Base-by-base conservation (phyloP, 2,888 invertebrate species). In the Oasisia sp. region DNA sequence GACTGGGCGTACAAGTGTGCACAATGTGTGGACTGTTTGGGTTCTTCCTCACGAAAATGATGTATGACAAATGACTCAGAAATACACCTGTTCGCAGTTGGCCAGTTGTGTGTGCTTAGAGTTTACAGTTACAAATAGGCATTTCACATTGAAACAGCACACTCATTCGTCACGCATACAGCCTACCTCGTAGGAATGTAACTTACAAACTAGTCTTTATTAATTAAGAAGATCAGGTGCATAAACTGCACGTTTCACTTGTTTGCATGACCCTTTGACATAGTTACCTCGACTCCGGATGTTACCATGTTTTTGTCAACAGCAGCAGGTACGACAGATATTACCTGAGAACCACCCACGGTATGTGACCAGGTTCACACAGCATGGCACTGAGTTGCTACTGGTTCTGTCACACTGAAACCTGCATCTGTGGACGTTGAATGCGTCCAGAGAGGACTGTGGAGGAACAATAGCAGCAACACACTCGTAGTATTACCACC, bases 241-340 rank as follows among this genome's bases (percentile, higher is more conserved):
- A 9, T 14, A 50, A 50, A 50, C 50, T 50, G 50, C 50, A 9
- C 50, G 0, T 19, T 19, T 27, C n/a, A n/a, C 74, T 74, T 27
- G 74, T 74, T 74, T 74, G 74, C 74, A 74, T 74, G 74, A 74
- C n/a, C 74, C 74, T 27, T 74, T 74, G 74, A 74, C 74, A 74
- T 27, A 74, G 74, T 27, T 74, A 74, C 74, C 14, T 74, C 3
- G 27, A 27, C 27, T 74, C 74, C 74, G 14, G 74, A 74, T 74
- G 14, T 74, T 74, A 74, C 27, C 74, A 74, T 5, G 27, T 74
- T 27, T n/a, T 74, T 4, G 27, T 74, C 74, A 74, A 74, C 27
- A 74, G 74, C 74, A 74, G 27, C 19, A 27, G 27, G 7, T 74
- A 74, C 27, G 74, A 56, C 56, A 14, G 56, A 1, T 56, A 19